Conservation (phyloP, 1,140 invertebrate species). For the Tetramorium alpestre region DNA sequence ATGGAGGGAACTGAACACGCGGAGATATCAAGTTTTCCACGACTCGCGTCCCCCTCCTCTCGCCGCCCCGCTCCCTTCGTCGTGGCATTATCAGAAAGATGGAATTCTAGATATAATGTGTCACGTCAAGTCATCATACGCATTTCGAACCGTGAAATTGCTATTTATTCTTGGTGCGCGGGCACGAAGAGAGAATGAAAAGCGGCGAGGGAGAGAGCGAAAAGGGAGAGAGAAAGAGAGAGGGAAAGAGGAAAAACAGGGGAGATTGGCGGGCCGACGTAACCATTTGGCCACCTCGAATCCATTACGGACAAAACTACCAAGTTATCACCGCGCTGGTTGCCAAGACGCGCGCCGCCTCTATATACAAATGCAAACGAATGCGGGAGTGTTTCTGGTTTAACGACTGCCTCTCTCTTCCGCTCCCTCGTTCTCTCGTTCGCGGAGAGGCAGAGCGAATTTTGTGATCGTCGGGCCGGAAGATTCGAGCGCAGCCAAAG, state of each 20-base stretch:
- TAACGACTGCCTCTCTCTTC: conserved; percentile 4
- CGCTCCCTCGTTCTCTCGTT: background rate
- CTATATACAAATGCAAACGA: conserved; percentile 64
- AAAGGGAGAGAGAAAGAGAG: background rate
- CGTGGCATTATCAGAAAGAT: conserved; percentile 45
- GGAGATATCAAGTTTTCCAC: conserved; percentile 55
- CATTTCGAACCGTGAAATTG: conserved; percentile 70
- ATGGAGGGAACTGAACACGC: conserved; percentile 13
- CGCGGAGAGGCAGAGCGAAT: conserved; percentile 21
- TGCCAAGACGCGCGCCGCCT: conserved; percentile 60
- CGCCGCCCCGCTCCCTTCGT: background rate
- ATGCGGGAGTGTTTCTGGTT: conserved; percentile 44
- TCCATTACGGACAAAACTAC: conserved; percentile 71
- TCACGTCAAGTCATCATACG: conserved; percentile 52
- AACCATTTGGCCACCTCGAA: conserved; percentile 75
- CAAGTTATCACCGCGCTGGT: conserved; percentile 68
- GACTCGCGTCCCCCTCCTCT: background rate
- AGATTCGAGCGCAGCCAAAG: conserved; percentile 46
- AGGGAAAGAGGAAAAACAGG: background rate
- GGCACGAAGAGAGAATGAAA: conserved; percentile 5
- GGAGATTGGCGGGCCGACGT: conserved; percentile 47
- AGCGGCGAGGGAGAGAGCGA: background rate
- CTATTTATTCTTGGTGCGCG: conserved; percentile 68
- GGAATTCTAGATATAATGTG: conserved; percentile 65
- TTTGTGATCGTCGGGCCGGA: conserved; percentile 44